Conservation (phyloP, 2,888 invertebrate species). For the Caenorhabditis virilis region DNA sequence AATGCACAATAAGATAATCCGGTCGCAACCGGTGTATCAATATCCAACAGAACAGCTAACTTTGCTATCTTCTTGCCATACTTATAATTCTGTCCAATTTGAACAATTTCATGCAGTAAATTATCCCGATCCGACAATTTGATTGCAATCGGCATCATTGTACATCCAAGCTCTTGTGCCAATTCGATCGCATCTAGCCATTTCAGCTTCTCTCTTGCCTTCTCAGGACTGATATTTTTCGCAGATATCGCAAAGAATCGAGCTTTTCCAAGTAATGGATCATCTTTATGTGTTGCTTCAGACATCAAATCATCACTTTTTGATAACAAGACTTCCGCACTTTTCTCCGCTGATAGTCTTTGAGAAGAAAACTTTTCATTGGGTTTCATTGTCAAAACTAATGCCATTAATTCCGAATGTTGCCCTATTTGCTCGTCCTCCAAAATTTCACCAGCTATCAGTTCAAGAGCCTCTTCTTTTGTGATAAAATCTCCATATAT, state of each 20-base stretch:
- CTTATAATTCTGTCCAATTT: conserved; percentile 44
- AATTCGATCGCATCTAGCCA: conserved; percentile 43
- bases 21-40: conserved; percentile 49
- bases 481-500: conserved; percentile 42
- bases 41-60: conserved; percentile 42
- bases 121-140: conserved; percentile 39
- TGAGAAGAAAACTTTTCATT: conserved; percentile 1
- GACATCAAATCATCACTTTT: conserved; percentile 44
- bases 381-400: conserved; percentile 31
- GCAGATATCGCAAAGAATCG: conserved; percentile 37
- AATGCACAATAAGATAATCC: conserved; percentile 48
- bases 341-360: conserved; percentile 18
- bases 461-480: conserved; percentile 43
- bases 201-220: conserved; percentile 31
- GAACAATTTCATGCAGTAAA: conserved; percentile 45
- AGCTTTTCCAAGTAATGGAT: conserved; percentile 32
- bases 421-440: conserved; percentile 29
- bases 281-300: conserved; percentile 34
- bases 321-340: conserved; percentile 36
- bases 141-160: conserved; percentile 42
- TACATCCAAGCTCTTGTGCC: conserved; percentile 45
- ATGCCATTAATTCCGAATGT: conserved; percentile 21
- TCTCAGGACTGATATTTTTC: conserved; percentile 23
- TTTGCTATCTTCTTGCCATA: conserved; percentile 43
- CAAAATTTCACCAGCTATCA: conserved; percentile 43